Evolutionary conservation across 1,140 invertebrate species (phyloP).

Genomic region (Belonocnema kinseyi): DNA sequence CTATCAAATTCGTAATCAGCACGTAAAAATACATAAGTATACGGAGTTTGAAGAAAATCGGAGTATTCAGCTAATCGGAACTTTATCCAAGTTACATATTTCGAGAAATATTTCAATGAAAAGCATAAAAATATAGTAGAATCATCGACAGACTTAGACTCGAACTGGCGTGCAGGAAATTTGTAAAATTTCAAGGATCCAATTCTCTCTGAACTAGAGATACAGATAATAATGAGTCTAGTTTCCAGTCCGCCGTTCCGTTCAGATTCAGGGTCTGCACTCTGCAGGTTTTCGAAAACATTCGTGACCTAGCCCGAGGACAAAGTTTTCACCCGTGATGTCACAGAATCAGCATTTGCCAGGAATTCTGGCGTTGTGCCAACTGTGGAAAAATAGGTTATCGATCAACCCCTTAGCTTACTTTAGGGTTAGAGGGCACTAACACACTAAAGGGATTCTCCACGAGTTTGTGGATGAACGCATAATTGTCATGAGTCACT

Average conservation of each 20-base stretch:
- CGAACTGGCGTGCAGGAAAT: background rate
- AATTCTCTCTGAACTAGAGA: background rate
- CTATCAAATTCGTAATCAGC: too few species aligned
- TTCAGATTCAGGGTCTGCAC: constrained; percentile 1
- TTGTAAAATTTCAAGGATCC: background rate
- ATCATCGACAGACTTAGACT: too few species aligned
- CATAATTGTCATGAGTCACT: background rate
- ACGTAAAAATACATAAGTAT: too few species aligned
- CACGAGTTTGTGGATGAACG: background rate
- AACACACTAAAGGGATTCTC: constrained; percentile 7
- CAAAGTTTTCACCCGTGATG: constrained; percentile 32
- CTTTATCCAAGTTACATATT: too few species aligned
- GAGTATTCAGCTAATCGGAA: too few species aligned
- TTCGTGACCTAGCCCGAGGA: constrained; percentile 50
- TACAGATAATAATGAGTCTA: background rate
- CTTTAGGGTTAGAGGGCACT: background rate
- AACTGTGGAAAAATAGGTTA: constrained; percentile 62
- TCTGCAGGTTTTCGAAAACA: constrained; percentile 44
- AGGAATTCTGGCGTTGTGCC: constrained; percentile 59
- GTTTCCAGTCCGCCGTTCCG: background rate
- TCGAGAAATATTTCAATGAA: too few species aligned
- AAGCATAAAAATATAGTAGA: too few species aligned
- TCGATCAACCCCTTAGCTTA: constrained; percentile 53
- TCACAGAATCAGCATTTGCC: constrained; percentile 44
- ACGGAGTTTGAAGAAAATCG: fast-evolving